Conservation (phyloP, 2,113 vertebrate genomes). For the Indri indri region DNA sequence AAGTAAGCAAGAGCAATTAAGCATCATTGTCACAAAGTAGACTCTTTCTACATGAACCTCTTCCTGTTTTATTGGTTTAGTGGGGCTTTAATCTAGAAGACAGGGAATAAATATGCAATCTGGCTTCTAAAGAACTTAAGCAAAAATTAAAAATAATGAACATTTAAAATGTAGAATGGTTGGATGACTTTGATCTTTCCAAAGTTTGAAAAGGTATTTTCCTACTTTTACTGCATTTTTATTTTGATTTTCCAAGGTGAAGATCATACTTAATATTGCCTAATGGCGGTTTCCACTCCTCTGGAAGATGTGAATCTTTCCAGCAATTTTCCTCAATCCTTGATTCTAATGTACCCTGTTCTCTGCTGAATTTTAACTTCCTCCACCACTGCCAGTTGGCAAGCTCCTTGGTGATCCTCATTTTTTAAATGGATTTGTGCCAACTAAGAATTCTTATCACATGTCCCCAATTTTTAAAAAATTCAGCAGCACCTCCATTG, state of each 20-base stretch:
- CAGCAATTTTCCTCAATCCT: neutral
- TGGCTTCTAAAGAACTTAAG: constrained; percentile 9
- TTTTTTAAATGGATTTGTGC: constrained; percentile 24
- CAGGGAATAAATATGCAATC: neutral
- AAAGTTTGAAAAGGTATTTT: constrained; percentile 49
- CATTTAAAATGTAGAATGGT: constrained; percentile 1
- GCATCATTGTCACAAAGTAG: neutral
- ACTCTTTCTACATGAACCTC: neutral
- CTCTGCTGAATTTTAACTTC: constrained; percentile 35
- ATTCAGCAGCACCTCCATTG: neutral
- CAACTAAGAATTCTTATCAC: constrained; percentile 27
- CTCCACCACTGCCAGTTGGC: neutral
- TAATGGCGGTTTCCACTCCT: neutral
- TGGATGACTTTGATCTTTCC: constrained; percentile 15
- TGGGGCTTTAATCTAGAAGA: neutral
- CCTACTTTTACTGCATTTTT: constrained; percentile 14
- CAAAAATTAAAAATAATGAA: neutral
- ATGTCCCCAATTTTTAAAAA: neutral
- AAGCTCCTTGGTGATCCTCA: neutral
- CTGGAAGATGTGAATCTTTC: neutral
- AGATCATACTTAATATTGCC: neutral
- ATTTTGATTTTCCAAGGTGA: constrained; percentile 24
- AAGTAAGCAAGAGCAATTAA: constrained; percentile 27
- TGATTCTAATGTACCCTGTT: neutral
- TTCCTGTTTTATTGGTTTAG: neutral